Percentiles rank a stretch among this genome's conserved stretches.
phyloP scores from a whole-genome alignment of 2,113 vertebrate genomes.

The Podilymbus podiceps region DNA sequence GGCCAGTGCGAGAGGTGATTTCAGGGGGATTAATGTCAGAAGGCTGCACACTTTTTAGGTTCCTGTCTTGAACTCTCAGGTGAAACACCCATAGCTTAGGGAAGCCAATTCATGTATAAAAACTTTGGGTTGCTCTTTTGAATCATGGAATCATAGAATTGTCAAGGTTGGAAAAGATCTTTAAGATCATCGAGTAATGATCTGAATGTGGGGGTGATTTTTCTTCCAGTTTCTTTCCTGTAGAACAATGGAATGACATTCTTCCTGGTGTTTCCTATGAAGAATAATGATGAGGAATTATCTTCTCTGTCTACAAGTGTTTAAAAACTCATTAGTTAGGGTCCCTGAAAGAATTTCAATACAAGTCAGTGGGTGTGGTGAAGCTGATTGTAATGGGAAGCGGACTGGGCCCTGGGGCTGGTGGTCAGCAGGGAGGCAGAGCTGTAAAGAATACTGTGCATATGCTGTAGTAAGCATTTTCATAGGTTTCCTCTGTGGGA shows the following conservation, averaged over 20 bases:
- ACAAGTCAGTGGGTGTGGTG: slow-evolving; percentile 56
- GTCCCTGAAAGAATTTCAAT: slow-evolving; percentile 43
- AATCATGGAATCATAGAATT: background rate
- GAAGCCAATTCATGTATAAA: background rate
- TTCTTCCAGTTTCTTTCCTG: slow-evolving; percentile 22
- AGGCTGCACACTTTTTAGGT: background rate
- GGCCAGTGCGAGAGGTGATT: background rate
- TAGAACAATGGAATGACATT: slow-evolving; percentile 52
- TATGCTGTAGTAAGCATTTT: slow-evolving; percentile 59
- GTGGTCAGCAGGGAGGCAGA: slow-evolving; percentile 56
- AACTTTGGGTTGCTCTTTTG: background rate
- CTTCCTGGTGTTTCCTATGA: slow-evolving; percentile 35
- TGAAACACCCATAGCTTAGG: background rate
- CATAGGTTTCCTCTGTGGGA: slow-evolving; percentile 45
- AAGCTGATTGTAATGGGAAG: slow-evolving; percentile 46
- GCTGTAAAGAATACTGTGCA: slow-evolving; percentile 53
- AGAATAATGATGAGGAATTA: slow-evolving; percentile 55
- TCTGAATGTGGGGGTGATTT: background rate
- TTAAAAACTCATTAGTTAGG: slow-evolving; percentile 59
- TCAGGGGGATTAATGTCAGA: background rate
- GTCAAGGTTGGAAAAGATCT: no score
- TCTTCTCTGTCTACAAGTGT: slow-evolving; percentile 57
- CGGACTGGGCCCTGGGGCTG: slow-evolving; percentile 36
- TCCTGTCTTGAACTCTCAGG: background rate
- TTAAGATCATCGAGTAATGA: no score